Evolutionary conservation across 2,113 vertebrate species (phyloP).

Genomic region (Pygoscelis adeliae): DNA sequence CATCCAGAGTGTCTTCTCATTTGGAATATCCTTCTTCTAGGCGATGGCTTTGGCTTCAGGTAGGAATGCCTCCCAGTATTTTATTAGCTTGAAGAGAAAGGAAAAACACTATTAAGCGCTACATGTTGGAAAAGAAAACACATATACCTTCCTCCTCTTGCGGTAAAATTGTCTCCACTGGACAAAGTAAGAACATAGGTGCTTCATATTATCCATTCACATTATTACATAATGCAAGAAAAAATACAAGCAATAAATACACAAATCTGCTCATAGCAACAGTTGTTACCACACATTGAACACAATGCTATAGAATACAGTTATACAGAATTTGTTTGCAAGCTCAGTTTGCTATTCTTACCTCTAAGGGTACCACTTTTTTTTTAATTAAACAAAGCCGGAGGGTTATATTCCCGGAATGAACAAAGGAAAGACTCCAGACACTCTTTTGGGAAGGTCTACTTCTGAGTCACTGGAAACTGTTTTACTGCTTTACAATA

Average conservation of each 20-base stretch:
- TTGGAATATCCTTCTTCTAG: constrained; percentile 73
- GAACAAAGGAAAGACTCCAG: neutral
- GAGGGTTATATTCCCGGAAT: neutral
- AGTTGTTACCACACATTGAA: neutral
- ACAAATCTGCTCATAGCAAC: neutral
- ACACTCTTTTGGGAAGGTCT: neutral
- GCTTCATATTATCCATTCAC: neutral
- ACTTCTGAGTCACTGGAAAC: neutral
- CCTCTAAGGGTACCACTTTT: neutral
- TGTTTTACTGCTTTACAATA: neutral
- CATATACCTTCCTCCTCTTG: neutral
- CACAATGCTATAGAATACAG: neutral
- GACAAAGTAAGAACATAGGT: neutral
- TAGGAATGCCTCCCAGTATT: constrained; percentile 98
- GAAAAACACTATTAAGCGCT: neutral
- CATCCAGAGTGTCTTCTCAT: constrained; percentile 64
- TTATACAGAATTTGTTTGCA: neutral
- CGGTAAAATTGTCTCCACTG: neutral
- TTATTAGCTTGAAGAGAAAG: constrained; percentile 87
- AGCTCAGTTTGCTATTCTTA: neutral
- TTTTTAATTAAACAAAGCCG: neutral
- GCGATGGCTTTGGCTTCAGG: constrained; percentile 99
- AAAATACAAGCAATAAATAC: neutral
- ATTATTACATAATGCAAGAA: neutral
- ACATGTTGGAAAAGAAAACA: neutral